phyloP scores from a whole-genome alignment of 2,113 vertebrate species.

The Eptesicus fuscus region DNA sequence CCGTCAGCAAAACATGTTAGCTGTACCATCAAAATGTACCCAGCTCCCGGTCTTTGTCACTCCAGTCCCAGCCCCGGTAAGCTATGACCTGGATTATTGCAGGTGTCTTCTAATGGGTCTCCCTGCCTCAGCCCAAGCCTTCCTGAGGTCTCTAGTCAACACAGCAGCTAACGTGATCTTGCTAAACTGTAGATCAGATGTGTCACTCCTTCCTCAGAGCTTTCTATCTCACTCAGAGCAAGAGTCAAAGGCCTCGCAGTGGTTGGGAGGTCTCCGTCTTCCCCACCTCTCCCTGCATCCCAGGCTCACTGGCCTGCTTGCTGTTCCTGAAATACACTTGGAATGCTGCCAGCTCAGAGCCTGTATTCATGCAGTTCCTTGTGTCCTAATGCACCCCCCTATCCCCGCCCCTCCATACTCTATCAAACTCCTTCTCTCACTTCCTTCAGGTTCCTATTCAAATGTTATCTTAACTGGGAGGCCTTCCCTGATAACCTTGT shows the following conservation, averaged over 20 bases:
- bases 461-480: neutral
- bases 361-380: accelerated
- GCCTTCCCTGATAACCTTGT: neutral
- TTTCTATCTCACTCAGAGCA: neutral
- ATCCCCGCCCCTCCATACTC: neutral
- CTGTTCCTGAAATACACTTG: neutral
- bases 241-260: neutral
- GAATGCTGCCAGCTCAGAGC: neutral
- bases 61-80: neutral
- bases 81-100: neutral
- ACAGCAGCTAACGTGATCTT: neutral
- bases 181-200: accelerated
- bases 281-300: neutral
- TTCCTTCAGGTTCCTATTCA: neutral
- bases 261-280: neutral
- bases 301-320: neutral
- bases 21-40: neutral
- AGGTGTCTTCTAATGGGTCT: neutral
- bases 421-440: neutral
- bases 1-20: neutral
- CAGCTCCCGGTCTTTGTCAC: neutral
- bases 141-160: neutral
- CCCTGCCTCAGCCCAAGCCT: neutral
- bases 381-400: neutral
- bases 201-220: neutral